Evolutionary conservation across 2,888 invertebrate species (phyloP).

Genomic region (Pyrrhia umbra): DNA sequence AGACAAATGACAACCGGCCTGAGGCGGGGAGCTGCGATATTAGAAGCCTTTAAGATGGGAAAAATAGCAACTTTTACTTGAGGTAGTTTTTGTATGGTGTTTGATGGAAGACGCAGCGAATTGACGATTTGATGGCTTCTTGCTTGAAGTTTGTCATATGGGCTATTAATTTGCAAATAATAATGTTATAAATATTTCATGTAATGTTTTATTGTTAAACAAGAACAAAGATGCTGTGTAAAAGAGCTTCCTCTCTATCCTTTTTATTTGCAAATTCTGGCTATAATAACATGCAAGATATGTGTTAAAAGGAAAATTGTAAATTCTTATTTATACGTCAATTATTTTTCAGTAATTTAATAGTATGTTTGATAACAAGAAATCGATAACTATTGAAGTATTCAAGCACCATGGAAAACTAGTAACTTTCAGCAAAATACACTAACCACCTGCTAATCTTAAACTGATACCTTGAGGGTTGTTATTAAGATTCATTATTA

Average conservation of each 20-base stretch:
- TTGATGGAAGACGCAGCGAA: conserved; percentile 27
- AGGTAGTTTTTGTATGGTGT: conserved; percentile 71
- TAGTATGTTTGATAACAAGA: no score
- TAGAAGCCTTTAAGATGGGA: conserved; percentile 89
- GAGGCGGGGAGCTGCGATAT: conserved; percentile 84
- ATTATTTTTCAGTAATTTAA: no score
- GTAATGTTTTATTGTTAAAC: no score
- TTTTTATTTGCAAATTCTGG: no score
- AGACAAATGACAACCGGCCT: conserved; percentile 88
- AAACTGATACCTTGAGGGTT: no score
- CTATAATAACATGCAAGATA: no score
- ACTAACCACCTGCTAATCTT: not conserved
- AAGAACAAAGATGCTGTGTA: no score
- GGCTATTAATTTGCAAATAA: not conserved
- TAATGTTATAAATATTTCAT: not conserved
- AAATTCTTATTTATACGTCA: no score
- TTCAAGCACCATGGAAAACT: no score
- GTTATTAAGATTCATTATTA: not conserved
- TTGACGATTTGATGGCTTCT: conserved; percentile 14
- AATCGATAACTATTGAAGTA: no score
- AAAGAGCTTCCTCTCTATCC: no score
- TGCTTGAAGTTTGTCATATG: not conserved
- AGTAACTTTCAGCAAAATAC: not conserved
- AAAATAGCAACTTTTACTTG: conserved; percentile 88
- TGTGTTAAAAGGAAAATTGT: no score